A percentile compares a stretch with the other conserved stretches of the same genome.
These are phyloP conservation scores for Pteropus alecto DNA, from an alignment of 2,113 vertebrate species.

Conservation along the genomic window DNA sequence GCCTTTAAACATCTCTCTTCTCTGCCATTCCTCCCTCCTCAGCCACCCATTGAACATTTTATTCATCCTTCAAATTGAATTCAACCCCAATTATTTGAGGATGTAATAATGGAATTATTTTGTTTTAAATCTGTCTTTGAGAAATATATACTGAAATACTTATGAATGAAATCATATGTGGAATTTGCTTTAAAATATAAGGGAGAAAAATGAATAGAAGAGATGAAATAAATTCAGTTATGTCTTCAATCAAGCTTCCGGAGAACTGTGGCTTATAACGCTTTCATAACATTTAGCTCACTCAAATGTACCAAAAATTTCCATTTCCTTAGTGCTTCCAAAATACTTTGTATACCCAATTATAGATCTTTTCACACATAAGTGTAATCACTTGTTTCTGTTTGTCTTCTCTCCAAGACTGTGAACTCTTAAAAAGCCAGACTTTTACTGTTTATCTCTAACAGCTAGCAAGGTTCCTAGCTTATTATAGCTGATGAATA, in stretches of 20 bases:
- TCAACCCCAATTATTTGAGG: background rate
- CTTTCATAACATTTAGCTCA: background rate
- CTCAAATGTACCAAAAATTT: background rate
- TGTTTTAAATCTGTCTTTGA: background rate
- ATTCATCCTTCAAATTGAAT: background rate
- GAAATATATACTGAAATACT: background rate
- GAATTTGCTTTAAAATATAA: slow-evolving; percentile 10
- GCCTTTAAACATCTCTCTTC: background rate
- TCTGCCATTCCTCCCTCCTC: background rate
- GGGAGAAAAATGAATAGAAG: background rate
- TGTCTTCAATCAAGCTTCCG: slow-evolving; percentile 10
- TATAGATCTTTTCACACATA: background rate
- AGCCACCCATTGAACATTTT: background rate
- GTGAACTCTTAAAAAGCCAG: background rate
- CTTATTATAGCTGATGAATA: background rate
- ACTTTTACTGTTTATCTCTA: background rate
- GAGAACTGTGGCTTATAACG: background rate
- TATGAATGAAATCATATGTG: background rate
- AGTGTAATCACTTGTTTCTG: background rate
- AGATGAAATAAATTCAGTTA: slow-evolving; percentile 1
- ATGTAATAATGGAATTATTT: background rate
- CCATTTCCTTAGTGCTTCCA: background rate
- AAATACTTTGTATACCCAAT: background rate
- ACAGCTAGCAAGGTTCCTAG: background rate
- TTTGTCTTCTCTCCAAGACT: background rate